phyloP scores from a whole-genome alignment of 64 coral and sea anemone genomes.

The Montipora efflorescens region DNA sequence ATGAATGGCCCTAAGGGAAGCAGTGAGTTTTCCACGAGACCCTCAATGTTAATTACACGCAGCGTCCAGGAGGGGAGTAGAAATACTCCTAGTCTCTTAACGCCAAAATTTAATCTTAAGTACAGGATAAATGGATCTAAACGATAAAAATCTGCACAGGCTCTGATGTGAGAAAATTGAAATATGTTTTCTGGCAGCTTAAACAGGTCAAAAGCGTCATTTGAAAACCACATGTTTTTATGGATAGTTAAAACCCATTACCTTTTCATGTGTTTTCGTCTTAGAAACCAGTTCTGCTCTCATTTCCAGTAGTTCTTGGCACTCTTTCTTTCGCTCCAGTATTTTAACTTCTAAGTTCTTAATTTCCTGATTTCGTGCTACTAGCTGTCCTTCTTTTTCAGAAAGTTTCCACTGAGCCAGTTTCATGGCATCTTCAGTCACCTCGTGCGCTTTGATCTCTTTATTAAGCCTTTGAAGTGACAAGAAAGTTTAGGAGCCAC shows the following conservation, averaged over 20 bases:
- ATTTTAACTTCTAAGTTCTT: constrained; percentile 67
- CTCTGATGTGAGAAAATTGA: neutral
- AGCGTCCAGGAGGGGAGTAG: no score
- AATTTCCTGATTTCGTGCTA: constrained; percentile 72
- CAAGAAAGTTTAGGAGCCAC: neutral
- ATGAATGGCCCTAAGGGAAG: no score
- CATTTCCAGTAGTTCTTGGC: constrained; percentile 59
- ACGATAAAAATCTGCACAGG: no score
- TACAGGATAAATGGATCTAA: no score
- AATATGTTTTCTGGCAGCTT: neutral
- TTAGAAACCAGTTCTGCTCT: constrained; percentile 85
- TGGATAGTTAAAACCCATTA: neutral
- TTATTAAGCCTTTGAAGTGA: constrained; percentile 51
- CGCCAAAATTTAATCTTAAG: no score
- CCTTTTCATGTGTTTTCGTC: constrained; percentile 83
- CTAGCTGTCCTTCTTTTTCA: constrained; percentile 77
- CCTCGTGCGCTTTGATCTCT: constrained; percentile 62
- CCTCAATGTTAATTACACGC: no score
- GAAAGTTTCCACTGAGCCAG: constrained; percentile 33
- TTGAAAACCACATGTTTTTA: neutral
- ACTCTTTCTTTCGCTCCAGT: constrained; percentile 71
- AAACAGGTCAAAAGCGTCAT: neutral
- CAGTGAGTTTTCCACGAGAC: no score
- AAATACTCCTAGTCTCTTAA: no score
- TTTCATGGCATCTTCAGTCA: constrained; percentile 71